Conservation (phyloP, 2,888 invertebrate species). For the Homarus gammarus region DNA sequence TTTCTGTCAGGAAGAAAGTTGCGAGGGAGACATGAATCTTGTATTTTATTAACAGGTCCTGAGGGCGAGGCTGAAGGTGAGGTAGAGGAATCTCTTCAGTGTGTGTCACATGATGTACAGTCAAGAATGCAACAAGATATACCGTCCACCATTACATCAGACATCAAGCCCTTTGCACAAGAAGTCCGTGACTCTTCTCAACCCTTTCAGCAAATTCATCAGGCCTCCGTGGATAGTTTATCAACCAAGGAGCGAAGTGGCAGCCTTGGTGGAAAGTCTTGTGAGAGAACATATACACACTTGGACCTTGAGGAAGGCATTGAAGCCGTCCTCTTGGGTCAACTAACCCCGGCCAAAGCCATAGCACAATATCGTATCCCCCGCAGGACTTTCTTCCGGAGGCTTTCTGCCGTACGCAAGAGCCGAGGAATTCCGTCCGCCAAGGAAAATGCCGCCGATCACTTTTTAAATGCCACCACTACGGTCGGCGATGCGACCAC, state of each 20-base stretch:
- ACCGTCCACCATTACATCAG: not conserved
- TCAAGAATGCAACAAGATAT: conserved; percentile 5
- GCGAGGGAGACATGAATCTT: not conserved
- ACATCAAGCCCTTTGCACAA: not conserved
- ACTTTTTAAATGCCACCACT: conserved; percentile 51
- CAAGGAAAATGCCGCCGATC: conserved; percentile 71
- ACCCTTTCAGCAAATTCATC: conserved; percentile 35
- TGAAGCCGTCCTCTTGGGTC: conserved; percentile 66
- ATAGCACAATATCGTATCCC: conserved; percentile 67
- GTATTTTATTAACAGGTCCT: not conserved
- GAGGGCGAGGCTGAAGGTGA: conserved; percentile 1
- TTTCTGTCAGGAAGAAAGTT: not conserved
- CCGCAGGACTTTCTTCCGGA: conserved; percentile 69
- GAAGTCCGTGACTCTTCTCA: conserved; percentile 25
- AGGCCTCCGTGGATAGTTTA: conserved; percentile 29
- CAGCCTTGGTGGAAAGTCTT: conserved; percentile 56
- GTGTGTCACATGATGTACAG: not conserved
- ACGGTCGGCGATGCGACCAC: conserved; percentile 35
- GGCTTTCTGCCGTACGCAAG: conserved; percentile 70
- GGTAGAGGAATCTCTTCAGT: conserved; percentile 4
- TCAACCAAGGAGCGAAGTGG: conserved; percentile 47
- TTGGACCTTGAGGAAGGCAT: conserved; percentile 71
- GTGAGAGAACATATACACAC: conserved; percentile 67
- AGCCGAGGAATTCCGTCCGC: conserved; percentile 71
- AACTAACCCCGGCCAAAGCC: conserved; percentile 70